Evolutionary conservation across 2,113 vertebrate species (phyloP), one percentile per base, ranked within the genome.

Genomic region (Piprites chloris): DNA sequence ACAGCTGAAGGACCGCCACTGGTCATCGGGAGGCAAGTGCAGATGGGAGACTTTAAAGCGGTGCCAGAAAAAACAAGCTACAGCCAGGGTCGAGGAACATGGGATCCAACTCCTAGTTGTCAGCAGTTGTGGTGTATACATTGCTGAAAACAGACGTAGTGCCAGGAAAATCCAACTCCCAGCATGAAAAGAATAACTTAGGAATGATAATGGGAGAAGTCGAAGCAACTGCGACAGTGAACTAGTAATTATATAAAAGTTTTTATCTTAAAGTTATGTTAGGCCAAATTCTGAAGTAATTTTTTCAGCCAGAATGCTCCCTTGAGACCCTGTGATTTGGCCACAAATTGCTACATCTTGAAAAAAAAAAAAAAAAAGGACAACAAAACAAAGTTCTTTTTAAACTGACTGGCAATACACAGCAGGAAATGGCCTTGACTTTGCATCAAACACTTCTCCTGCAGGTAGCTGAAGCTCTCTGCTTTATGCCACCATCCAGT

Each of bases 81-180:
- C 68, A 67, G 82, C 65, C 73, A 91, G 93, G 92, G 95, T 96
- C 71, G 27, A 96, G 93, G 84, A 96, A 96, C 92, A 94, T 27
- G 89, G 95, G 94, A 95, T 96, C 65, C 73, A 26, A 75, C 96
- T 97, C 85, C 78, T 90, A 62, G 91, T 82, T 97, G 95, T 97
- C 96, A 97, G 93, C 96, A 93, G 87, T 89, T 93, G 87, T 92
- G 87, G 84, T 87, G 92, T 77, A 95, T 90, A 92, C 79, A 46
- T 94, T 80, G 91, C 90, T 94, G 87, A 94, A 97, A 96, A 94
- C 90, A 85, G 93, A 96, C 55, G 39, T 47, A 10, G 80, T 95
- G 97, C 96, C 96, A 96, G 94, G 91, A 97, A 97, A 96, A 96
- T 88, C 83, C 94, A 91, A 58, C 85, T 96, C 94, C 87, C 94